Evolutionary conservation across 2,797 vertebrate species (phyloP).

Genomic region (Geotrypetes seraphini): DNA sequence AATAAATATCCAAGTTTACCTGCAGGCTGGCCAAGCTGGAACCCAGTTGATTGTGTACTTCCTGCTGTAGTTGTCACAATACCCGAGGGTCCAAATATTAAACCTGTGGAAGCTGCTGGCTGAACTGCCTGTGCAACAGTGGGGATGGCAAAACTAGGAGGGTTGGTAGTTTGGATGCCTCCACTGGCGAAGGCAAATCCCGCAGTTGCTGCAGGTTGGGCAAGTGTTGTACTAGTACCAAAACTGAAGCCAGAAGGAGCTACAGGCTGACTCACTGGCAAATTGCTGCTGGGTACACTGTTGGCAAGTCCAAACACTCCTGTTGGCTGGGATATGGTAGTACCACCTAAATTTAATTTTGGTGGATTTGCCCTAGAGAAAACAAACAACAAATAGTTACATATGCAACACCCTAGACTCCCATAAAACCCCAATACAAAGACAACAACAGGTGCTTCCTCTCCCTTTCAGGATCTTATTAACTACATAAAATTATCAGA

Average conservation of each 20-base stretch:
- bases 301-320: conserved; percentile 42
- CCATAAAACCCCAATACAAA: too few relatives aligned
- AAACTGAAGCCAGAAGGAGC: conserved; percentile 46
- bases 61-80: conserved; percentile 12
- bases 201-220: background rate
- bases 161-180: conserved; percentile 2
- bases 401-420: too few relatives aligned
- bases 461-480: too few relatives aligned
- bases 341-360: conserved; percentile 49
- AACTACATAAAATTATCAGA: too few relatives aligned
- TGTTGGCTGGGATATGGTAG: conserved; percentile 34
- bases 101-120: background rate
- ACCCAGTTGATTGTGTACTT: conserved; percentile 30
- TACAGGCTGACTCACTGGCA: conserved; percentile 28
- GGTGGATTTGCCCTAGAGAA: conserved; percentile 27
- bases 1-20: conserved; percentile 25
- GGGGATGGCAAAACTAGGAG: too few relatives aligned
- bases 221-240: conserved; percentile 9
- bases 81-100: background rate
- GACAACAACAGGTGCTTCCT: too few relatives aligned
- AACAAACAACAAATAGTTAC: background rate
- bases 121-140: too few relatives aligned
- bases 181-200: conserved; percentile 24
- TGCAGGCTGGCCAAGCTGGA: conserved; percentile 41
- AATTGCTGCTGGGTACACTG: conserved; percentile 11